Base-by-base conservation (phyloP, 1,140 invertebrate genomes). In the Potamilus streckersoni region DNA sequence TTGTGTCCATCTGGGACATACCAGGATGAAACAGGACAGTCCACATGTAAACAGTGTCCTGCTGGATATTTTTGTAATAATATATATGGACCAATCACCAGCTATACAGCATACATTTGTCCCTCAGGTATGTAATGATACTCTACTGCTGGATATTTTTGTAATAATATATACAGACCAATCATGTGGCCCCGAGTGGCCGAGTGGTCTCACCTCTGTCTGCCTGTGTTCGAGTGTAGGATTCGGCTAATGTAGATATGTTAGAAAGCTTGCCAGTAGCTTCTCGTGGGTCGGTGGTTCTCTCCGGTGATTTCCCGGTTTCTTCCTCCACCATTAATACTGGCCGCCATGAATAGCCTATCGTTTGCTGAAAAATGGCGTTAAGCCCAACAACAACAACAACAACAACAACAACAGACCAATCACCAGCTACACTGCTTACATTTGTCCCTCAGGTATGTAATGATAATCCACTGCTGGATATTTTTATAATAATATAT, bases 11-110 rank as follows among this genome's bases (percentile, higher is more conserved):
- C 84, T 13, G 87, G 87, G 0, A 69, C 57, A n/a, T 86, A 86
- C 77, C 85, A 87, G 73, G 85, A 88, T 72, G 73, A 80, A 61
- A 66, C 71, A 0, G 23, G 83, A 12, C 85, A 87, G 71, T 71
- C 64, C 5, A 68, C 66, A 15, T 87, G 86, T 72, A 86, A 84
- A 69, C 71, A 81, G 16, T 87, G 86, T 79, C 79, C 81, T 31
- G 73, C 80, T 55, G 85, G 85, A n/a, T 88, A 83, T 73, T 88
- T 86, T 79, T 88, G 87, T 76, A 86, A 88, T 73, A 83, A 81
- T 69, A 76, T 82, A 49, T 20, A 79, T 17, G 85, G 83, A 57
- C 73, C 84, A 0, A 83, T 88, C 68, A 80, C 81, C 49, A 86
- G 85, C 74, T 84, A 85, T 58, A 82, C 85, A 1, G 57, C 70